Conservation (phyloP, 2,888 invertebrate species). For the Electrophaes corylata region DNA sequence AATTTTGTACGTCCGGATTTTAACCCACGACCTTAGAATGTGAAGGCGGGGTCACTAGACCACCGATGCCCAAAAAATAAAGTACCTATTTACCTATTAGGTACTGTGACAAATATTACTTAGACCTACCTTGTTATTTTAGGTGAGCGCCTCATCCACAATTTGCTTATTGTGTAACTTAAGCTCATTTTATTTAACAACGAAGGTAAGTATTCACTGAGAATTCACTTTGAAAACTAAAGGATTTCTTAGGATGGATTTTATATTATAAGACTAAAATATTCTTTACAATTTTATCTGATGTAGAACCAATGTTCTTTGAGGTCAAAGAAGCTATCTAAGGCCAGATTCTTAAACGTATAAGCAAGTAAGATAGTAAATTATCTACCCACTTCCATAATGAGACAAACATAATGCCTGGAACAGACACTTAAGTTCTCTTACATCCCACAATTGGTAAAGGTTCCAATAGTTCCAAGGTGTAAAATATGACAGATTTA, state of each 20-base stretch:
- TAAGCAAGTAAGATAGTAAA: not conserved
- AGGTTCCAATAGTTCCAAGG: too few relatives aligned
- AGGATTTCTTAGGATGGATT: not conserved
- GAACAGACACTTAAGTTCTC: too few relatives aligned
- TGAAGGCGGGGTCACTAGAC: too few relatives aligned
- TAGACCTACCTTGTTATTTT: constrained; percentile 1
- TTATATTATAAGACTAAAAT: constrained; percentile 4
- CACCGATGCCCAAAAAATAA: too few relatives aligned
- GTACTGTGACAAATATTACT: constrained; percentile 1
- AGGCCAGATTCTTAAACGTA: too few relatives aligned
- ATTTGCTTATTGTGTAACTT: constrained; percentile 10
- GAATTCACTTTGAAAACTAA: not conserved
- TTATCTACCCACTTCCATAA: too few relatives aligned
- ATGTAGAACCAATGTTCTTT: not conserved
- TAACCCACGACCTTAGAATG: too few relatives aligned
- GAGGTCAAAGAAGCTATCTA: constrained; percentile 11
- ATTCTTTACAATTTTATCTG: constrained; percentile 17
- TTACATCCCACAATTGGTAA: too few relatives aligned
- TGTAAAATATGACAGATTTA: too few relatives aligned
- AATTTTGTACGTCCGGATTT: too few relatives aligned
- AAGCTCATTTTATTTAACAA: constrained; percentile 18
- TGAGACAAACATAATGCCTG: too few relatives aligned
- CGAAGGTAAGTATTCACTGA: not conserved
- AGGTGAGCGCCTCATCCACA: constrained; percentile 3
- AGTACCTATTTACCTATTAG: not conserved